phyloP scores from a whole-genome alignment of 2,113 vertebrate genomes.

The Salvelinus fontinalis region DNA sequence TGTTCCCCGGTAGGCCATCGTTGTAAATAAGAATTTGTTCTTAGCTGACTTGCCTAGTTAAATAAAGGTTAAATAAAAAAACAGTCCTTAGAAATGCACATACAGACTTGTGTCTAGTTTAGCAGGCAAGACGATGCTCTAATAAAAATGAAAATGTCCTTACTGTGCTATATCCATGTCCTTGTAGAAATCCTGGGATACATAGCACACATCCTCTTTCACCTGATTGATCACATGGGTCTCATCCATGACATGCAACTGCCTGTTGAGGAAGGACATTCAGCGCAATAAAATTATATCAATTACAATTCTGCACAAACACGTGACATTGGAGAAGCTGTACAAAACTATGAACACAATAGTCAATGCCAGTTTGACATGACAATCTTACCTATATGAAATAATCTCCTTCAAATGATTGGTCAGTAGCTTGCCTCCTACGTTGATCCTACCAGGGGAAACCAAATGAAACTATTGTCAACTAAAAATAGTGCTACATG shows the following conservation, averaged over 20 bases:
- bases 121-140: not conserved
- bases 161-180: constrained; percentile 96
- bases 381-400: constrained; percentile 86
- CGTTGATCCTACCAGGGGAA: constrained; percentile 83
- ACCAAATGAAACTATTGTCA: not conserved
- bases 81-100: too few species aligned
- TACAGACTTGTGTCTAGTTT: not conserved
- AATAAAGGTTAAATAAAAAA: too few species aligned
- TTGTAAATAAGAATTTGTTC: too few species aligned
- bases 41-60: too few species aligned
- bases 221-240: constrained; percentile 98
- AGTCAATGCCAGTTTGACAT: not conserved
- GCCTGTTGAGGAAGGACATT: constrained; percentile 67
- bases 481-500: not conserved
- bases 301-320: constrained; percentile 22
- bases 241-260: constrained; percentile 98
- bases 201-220: constrained; percentile 98
- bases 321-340: not conserved
- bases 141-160: constrained; percentile 35
- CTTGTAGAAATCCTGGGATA: constrained; percentile 93
- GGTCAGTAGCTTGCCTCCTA: constrained; percentile 95
- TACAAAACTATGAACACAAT: not conserved
- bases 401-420: constrained; percentile 99
- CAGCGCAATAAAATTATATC: not conserved
- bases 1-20: too few species aligned